Conservation (phyloP, 2,113 vertebrate species). For the Patagioenas fasciata region DNA sequence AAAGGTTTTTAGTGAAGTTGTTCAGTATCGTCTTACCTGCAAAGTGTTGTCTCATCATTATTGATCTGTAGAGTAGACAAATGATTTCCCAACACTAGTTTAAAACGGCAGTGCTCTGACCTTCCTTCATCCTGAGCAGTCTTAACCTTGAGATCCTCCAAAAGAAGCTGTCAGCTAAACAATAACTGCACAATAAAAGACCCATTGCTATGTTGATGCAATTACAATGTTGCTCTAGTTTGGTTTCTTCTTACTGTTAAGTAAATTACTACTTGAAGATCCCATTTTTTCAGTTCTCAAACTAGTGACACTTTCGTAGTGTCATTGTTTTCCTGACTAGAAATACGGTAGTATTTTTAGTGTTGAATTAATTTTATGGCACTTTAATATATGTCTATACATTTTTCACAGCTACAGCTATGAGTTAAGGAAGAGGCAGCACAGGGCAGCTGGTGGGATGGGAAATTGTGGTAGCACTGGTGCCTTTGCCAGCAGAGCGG, state of each 20-base stretch:
- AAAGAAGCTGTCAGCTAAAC: neutral
- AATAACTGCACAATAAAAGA: neutral
- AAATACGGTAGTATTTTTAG: neutral
- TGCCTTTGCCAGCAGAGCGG: neutral
- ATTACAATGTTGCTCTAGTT: neutral
- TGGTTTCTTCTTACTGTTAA: neutral
- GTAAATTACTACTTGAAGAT: neutral
- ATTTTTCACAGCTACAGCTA: neutral
- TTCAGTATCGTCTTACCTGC: neutral
- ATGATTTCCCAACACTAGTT: neutral
- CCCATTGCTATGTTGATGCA: neutral
- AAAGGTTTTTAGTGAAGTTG: neutral
- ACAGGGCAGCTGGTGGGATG: neutral
- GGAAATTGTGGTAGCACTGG: neutral
- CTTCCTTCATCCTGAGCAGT: neutral
- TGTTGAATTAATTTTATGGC: neutral
- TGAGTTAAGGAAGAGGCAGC: neutral
- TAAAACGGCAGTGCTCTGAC: neutral
- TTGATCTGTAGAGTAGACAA: neutral
- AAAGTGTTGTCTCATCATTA: neutral
- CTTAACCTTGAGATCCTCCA: neutral
- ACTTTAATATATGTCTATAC: neutral
- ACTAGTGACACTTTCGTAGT: neutral
- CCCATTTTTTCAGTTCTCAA: neutral
- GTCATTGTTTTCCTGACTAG: neutral